Evolutionary conservation across 2,888 invertebrate genomes (phyloP).

Genomic region (Campaea margaritaria): DNA sequence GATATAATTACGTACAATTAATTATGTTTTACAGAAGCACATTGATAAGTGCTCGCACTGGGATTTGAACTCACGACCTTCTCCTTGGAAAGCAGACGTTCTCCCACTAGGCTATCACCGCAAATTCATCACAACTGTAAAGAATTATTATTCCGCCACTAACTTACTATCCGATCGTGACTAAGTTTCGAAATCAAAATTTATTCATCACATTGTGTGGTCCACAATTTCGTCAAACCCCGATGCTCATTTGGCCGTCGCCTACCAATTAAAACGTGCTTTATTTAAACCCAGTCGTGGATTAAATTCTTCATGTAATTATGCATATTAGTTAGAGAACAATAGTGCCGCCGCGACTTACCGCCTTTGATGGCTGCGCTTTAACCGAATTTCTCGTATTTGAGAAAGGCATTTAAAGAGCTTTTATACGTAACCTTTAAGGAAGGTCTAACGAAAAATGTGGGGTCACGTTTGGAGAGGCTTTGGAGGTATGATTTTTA

Average conservation of each 20-base stretch:
- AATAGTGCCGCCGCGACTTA: slow-evolving; percentile 38
- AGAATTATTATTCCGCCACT: slow-evolving; percentile 5
- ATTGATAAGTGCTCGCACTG: too few relatives aligned
- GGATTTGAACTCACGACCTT: too few relatives aligned
- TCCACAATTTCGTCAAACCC: slow-evolving; percentile 43
- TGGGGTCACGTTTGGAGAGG: not conserved
- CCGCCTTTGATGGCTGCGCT: slow-evolving; percentile 33
- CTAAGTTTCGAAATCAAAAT: slow-evolving; percentile 51
- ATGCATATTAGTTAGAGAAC: slow-evolving; percentile 40
- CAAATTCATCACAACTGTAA: not conserved
- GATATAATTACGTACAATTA: too few relatives aligned
- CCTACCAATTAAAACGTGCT: slow-evolving; percentile 40
- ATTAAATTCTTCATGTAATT: slow-evolving; percentile 40
- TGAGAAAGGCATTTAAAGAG: slow-evolving; percentile 15
- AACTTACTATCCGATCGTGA: slow-evolving; percentile 45
- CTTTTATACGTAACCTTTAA: not conserved
- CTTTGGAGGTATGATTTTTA: not conserved
- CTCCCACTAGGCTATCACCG: too few relatives aligned
- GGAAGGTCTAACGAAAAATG: not conserved
- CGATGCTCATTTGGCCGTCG: slow-evolving; percentile 24
- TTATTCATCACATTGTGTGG: slow-evolving; percentile 55
- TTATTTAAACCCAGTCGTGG: slow-evolving; percentile 32
- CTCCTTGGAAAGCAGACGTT: too few relatives aligned
- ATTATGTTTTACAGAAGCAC: too few relatives aligned
- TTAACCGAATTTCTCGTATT: slow-evolving; percentile 29